Evolutionary conservation across 2,113 vertebrate species (phyloP).

Genomic region (Ramphastos sulfuratus): DNA sequence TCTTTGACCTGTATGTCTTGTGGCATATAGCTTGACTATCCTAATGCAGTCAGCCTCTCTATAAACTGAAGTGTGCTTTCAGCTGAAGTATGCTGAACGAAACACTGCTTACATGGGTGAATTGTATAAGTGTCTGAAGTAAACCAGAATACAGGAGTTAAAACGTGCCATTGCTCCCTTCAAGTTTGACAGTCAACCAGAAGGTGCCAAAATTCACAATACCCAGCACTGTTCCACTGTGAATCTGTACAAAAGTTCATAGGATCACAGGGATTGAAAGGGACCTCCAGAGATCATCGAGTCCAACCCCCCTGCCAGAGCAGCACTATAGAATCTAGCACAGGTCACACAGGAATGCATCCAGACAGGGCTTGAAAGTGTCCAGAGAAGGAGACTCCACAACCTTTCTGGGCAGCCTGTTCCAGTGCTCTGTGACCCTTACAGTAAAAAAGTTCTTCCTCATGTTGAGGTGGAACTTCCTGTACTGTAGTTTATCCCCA

Average conservation of each 20-base stretch:
- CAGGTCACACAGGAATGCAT: too few species aligned
- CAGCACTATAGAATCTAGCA: too few species aligned
- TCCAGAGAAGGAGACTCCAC: too few species aligned
- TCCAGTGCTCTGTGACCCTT: too few species aligned
- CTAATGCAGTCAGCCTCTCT: background rate
- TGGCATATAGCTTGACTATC: background rate
- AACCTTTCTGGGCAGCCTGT: too few species aligned
- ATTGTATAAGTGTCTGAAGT: fast-evolving
- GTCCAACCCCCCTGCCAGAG: too few species aligned
- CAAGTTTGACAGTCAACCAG: background rate
- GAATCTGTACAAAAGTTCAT: background rate
- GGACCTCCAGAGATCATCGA: too few species aligned
- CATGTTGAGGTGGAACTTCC: too few species aligned
- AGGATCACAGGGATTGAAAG: too few species aligned
- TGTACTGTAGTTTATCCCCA: too few species aligned
- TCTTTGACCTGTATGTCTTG: background rate
- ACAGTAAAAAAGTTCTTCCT: too few species aligned
- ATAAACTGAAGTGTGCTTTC: background rate
- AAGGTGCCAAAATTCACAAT: background rate
- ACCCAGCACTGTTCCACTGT: background rate
- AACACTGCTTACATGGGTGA: background rate
- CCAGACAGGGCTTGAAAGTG: too few species aligned
- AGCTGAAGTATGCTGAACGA: background rate
- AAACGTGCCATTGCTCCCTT: background rate
- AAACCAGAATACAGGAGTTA: background rate